Conservation (phyloP, 2,113 vertebrate genomes). For the Pavo muticus region DNA sequence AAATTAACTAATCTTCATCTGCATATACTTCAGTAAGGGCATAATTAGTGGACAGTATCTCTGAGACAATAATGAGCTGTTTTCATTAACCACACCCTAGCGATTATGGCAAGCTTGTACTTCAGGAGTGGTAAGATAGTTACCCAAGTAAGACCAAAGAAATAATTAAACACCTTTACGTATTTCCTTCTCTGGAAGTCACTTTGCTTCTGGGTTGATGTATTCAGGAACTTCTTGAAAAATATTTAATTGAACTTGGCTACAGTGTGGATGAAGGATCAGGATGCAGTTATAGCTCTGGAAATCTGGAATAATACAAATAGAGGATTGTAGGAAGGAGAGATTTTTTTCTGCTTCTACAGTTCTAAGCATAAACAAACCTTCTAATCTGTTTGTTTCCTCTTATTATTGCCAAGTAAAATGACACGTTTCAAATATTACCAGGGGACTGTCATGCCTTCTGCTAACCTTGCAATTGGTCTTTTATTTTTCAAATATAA, state of each 20-base stretch:
- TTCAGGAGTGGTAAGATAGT: neutral
- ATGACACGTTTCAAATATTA: neutral
- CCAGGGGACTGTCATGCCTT: neutral
- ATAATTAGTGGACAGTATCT: constrained; percentile 42
- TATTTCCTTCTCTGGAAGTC: neutral
- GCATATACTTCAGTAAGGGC: constrained; percentile 55
- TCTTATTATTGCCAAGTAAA: neutral
- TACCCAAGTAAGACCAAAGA: constrained; percentile 13
- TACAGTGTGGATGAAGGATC: neutral
- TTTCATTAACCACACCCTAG: constrained; percentile 65
- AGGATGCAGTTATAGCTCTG: neutral
- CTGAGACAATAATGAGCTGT: constrained; percentile 45
- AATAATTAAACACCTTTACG: constrained; percentile 48
- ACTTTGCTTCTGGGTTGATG: neutral
- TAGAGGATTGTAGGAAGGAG: neutral
- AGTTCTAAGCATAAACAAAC: neutral
- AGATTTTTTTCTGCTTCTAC: neutral
- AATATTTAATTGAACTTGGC: neutral
- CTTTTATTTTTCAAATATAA: neutral
- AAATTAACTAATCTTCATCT: constrained; percentile 72
- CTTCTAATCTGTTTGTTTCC: neutral
- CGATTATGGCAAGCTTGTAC: constrained; percentile 10
- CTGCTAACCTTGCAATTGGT: neutral
- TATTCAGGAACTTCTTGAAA: neutral
- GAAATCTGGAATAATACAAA: constrained; percentile 14